Evolutionary conservation across 1,140 invertebrate species (phyloP), one percentile per base, ranked within the genome.

Genomic region (Papilio polyxenes): DNA sequence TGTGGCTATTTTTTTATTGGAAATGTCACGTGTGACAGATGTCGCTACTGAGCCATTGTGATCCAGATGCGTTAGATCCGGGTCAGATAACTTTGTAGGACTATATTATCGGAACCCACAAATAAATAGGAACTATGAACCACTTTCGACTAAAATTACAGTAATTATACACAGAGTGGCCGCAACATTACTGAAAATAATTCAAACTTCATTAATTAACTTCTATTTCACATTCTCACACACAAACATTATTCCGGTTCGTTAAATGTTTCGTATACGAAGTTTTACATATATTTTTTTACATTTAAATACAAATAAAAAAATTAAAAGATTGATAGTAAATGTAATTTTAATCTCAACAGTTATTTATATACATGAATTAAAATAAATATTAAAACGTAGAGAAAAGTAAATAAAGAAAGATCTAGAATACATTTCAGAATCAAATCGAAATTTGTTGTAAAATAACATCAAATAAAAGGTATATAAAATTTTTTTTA

Each of bases 81-180:
- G 40, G 4, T 6, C 40, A 44, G 40, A 44, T 44, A 44, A 44
- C 7, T 44, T 7, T 44, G 40, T 3, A 4, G 40, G 4, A 6
- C 4, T 44, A 7, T 7, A 44, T 4, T 80, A 84, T 75, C 83
- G 81, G 77, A 72, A 82, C 80, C 48, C 62, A 56, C 69, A 86
- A 88, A 88, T 76, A 85, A 89, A 89, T 90, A 92, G 92, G 90
- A 93, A 93, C 92, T 91, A 82, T 91, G 84, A 91, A 93, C 91
- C 90, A 91, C 87, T 88, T 87, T 83, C 40, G 86, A 87, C 81
- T 87, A 83, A 87, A 82, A 77, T 62, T 79, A 82, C 85, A 81
- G 82, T 82, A 77, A 84, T 69, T 77, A 83, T 81, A 84, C 82
- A 85, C 75, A 82, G 56, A 89, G 90, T 92, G 91, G 91, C 87